Conservation (phyloP, 2,113 vertebrate species). For the Syngnathoides biaculeatus region DNA sequence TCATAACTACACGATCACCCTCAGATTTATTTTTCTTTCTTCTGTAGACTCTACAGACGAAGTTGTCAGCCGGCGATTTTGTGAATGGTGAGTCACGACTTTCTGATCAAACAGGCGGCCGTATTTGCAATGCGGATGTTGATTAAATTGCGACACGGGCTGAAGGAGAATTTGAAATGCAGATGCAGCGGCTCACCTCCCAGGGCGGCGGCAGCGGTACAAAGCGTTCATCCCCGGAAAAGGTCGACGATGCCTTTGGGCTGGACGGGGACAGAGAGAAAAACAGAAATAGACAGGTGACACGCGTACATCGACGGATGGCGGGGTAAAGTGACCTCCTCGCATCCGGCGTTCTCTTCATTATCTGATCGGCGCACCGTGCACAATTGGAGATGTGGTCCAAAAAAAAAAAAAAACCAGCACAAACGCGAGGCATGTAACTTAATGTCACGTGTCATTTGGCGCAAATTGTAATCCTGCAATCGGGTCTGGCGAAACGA, state of each 20-base stretch:
- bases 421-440: background rate
- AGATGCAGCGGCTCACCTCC: constrained; percentile 33
- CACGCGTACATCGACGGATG: background rate
- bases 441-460: background rate
- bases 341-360: background rate
- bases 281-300: background rate
- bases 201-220: constrained; percentile 22
- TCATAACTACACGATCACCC: too few species aligned
- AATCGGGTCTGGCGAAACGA: background rate
- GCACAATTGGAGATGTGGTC: background rate
- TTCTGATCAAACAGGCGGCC: constrained; percentile 39
- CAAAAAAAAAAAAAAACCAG: background rate
- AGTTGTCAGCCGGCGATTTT: too few species aligned
- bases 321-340: background rate
- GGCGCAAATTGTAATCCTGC: background rate
- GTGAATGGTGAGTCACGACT: constrained; percentile 11
- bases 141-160: constrained; percentile 2
- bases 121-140: constrained; percentile 8
- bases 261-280: background rate
- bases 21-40: too few species aligned
- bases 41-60: too few species aligned
- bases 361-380: background rate
- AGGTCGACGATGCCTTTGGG: constrained; percentile 41
- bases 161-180: constrained; percentile 35
- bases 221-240: constrained; percentile 45